These are phyloP conservation scores for Cottoperca gobio DNA, from an alignment of 2,797 vertebrate genomes.

Conservation along the genomic window DNA sequence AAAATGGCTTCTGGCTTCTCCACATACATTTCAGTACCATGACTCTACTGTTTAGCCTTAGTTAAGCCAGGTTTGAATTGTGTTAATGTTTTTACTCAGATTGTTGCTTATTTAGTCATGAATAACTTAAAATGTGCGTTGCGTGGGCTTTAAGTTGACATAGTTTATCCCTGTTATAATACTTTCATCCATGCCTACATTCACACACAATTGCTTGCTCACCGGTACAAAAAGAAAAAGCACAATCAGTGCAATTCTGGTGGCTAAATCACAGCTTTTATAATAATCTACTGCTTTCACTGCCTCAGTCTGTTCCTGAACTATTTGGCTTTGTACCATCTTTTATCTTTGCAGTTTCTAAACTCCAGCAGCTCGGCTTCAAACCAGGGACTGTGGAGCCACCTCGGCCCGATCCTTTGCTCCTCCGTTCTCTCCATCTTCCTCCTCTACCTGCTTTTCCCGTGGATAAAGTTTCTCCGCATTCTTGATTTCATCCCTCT, in stretches of 20 bases:
- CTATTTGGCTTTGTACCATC: neutral
- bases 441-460: neutral
- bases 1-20: no score
- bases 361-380: neutral
- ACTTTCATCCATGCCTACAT: neutral
- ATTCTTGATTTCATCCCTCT: neutral
- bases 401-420: neutral
- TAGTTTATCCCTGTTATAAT: no score
- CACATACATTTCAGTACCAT: neutral
- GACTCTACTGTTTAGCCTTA: neutral
- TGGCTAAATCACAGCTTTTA: neutral
- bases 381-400: neutral
- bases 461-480: neutral
- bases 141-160: no score
- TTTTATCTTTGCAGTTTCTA: constrained; percentile 6
- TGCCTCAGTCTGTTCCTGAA: neutral
- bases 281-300: neutral
- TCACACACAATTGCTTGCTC: neutral
- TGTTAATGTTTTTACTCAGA: neutral
- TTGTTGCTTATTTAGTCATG: neutral
- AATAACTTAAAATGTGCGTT: no score
- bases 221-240: neutral
- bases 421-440: neutral
- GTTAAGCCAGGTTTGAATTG: neutral
- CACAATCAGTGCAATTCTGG: neutral